phyloP scores from a whole-genome alignment of 2,888 invertebrate species.

The Ophion costatus region DNA sequence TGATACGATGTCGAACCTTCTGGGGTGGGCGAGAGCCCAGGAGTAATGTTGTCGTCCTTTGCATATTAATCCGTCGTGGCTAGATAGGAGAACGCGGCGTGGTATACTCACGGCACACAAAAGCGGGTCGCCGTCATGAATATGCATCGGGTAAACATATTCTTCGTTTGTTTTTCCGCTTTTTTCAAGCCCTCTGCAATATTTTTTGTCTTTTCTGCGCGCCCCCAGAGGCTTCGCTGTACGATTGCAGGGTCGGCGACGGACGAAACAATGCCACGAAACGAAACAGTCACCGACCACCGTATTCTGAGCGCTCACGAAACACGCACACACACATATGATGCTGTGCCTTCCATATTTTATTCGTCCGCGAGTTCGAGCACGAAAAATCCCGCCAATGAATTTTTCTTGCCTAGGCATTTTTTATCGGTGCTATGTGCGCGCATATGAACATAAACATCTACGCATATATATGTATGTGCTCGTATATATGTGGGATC shows the following conservation, averaged over 20 bases:
- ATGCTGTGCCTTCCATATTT: slow-evolving; percentile 14
- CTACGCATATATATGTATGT: background rate
- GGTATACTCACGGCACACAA: slow-evolving; percentile 55
- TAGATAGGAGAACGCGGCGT: slow-evolving; percentile 58
- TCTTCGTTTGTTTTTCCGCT: slow-evolving; percentile 51
- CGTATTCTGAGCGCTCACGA: slow-evolving; percentile 19
- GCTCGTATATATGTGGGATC: background rate
- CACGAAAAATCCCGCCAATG: slow-evolving; percentile 68
- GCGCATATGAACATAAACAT: background rate
- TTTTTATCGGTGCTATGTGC: background rate
- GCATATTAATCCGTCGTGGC: slow-evolving; percentile 79
- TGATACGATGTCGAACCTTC: slow-evolving; percentile 64
- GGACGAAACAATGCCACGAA: slow-evolving; percentile 65
- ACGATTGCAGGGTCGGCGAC: slow-evolving; percentile 66
- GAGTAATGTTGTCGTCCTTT: slow-evolving; percentile 76
- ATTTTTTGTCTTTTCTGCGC: slow-evolving; percentile 10
- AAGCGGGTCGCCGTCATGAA: slow-evolving; percentile 73
- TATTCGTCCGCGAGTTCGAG: slow-evolving; percentile 51
- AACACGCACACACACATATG: background rate
- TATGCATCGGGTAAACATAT: slow-evolving; percentile 77
- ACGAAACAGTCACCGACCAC: slow-evolving; percentile 61
- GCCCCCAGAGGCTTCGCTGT: slow-evolving; percentile 50
- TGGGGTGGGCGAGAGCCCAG: slow-evolving; percentile 58
- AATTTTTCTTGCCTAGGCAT: slow-evolving; percentile 48
- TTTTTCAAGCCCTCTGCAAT: slow-evolving; percentile 14